Base-by-base conservation (phyloP, 2,888 invertebrate species). In the Apomyelois bistriatella region DNA sequence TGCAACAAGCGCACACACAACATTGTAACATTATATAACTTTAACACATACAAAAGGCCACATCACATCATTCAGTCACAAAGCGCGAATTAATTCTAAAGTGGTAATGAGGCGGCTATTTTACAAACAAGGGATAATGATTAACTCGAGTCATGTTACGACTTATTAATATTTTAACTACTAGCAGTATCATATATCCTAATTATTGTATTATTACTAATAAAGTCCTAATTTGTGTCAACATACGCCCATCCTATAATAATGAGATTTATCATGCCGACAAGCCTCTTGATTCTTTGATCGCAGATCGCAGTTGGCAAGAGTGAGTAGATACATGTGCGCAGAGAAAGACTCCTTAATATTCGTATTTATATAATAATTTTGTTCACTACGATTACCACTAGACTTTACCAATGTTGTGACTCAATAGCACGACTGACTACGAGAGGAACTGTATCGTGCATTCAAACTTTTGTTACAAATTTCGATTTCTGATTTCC, bases 21-120 rank as follows among this genome's bases (percentile, higher is more conserved):
- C 74, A 79, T 74, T 60, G 59, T 79, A 80, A 79, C 78, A 75
- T 75, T 78, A 79, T 76, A 78, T 77, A 76, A 74, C 70, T 76
- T 79, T 81, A 79, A 72, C 74, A 85, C 85, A 86, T 88, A 85
- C 85, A 87, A 88, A 82, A 90, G 90, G 90, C 90, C 90, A 89
- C 90, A 84, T 80, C 87, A 89, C 90, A 89, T 87, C 88, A 86
- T 89, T 85, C 90, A 88, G 85, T 90, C 89, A 89, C 88, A 79
- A 89, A 89, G 89, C 90, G 88, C 79, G 72, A 81, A 77, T 80
- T 76, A 74, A 70, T 64, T 61, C 72, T 76, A 81, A 76, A 61
- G 72, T 66, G 62, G 68, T 72, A 74, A 79, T 79, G 76, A 77
- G 77, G 58, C 72, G 69, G 72, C 65, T 74, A 79, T 72, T 68